Percentiles rank a stretch among this genome's conserved stretches.
Evolutionary conservation across 2,797 vertebrate genomes (phyloP).

Genomic region (Paedocypris micromegethes): DNA sequence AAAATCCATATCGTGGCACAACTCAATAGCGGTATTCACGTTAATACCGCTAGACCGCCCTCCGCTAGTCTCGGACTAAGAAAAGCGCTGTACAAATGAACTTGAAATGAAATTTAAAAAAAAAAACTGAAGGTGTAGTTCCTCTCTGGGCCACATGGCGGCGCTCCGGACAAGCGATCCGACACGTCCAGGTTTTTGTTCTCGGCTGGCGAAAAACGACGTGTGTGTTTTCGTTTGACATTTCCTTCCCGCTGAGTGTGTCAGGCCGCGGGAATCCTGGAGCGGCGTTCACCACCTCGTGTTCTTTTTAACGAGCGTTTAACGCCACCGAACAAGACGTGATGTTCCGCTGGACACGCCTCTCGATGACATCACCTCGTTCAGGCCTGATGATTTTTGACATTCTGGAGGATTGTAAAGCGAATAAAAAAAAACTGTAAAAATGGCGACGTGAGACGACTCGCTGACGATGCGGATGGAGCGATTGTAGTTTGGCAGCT

Average conservation of each 20-base stretch:
- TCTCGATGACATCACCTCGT: background rate
- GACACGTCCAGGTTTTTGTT: background rate
- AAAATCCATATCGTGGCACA: too few species aligned
- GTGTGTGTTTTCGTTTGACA: background rate
- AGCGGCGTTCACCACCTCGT: background rate
- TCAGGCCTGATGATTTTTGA: background rate
- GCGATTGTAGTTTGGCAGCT: too few species aligned
- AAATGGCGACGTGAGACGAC: too few species aligned
- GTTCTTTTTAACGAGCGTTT: constrained; percentile 8
- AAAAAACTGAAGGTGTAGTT: background rate
- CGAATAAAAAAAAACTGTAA: too few species aligned
- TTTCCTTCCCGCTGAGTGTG: constrained; percentile 3
- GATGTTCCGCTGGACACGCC: background rate
- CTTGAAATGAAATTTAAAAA: too few species aligned
- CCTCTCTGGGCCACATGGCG: constrained; percentile 63
- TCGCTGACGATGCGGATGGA: background rate
- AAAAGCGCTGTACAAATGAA: too few species aligned
- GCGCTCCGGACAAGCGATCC: constrained; percentile 65
- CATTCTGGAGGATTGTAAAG: too few species aligned
- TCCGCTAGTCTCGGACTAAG: too few species aligned
- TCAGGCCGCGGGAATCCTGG: constrained; percentile 31
- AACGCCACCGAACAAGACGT: constrained; percentile 4
- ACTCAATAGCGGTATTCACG: too few species aligned
- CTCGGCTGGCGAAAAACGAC: background rate
- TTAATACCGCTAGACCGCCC: too few species aligned